These are phyloP conservation scores for Percina caprodes DNA, from an alignment of 2,113 vertebrate species.

Conservation along the genomic window DNA sequence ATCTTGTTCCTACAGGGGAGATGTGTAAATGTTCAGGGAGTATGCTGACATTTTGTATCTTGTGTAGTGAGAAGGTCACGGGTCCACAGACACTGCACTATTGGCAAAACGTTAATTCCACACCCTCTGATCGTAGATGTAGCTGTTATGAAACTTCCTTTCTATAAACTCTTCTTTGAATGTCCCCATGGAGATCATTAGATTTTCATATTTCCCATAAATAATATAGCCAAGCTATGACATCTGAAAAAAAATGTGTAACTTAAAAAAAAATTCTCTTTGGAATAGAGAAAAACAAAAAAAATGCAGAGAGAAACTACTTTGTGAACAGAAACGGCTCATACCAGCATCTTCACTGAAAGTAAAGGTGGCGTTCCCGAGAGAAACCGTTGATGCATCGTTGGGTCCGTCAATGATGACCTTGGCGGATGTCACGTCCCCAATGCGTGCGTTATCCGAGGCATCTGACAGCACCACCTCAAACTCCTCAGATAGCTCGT, in stretches of 20 bases:
- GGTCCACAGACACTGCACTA: not conserved
- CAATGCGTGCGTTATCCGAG: slow-evolving; percentile 89
- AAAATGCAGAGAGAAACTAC: not conserved
- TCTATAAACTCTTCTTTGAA: not conserved
- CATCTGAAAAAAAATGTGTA: not conserved
- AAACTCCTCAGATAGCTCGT: slow-evolving; percentile 96
- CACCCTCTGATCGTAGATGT: not conserved
- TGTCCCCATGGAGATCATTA: slow-evolving; percentile 22
- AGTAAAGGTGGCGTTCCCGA: slow-evolving; percentile 90
- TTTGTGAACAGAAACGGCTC: not conserved
- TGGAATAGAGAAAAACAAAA: not conserved
- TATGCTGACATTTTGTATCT: not conserved
- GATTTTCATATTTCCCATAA: not conserved
- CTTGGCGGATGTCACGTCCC: slow-evolving; percentile 83
- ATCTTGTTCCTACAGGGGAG: not conserved
- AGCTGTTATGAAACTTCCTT: not conserved
- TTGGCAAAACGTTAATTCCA: not conserved
- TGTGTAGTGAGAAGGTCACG: not conserved
- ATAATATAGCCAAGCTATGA: not conserved
- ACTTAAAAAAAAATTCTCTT: not conserved
- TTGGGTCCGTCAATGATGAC: slow-evolving; percentile 94
- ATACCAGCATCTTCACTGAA: slow-evolving; percentile 95
- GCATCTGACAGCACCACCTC: slow-evolving; percentile 89
- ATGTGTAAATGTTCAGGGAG: not conserved
- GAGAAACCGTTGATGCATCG: slow-evolving; percentile 91